Evolutionary conservation across 2,113 vertebrate genomes (phyloP), one percentile per base, ranked within the genome.

Genomic region (Megaleporinus macrocephalus): DNA sequence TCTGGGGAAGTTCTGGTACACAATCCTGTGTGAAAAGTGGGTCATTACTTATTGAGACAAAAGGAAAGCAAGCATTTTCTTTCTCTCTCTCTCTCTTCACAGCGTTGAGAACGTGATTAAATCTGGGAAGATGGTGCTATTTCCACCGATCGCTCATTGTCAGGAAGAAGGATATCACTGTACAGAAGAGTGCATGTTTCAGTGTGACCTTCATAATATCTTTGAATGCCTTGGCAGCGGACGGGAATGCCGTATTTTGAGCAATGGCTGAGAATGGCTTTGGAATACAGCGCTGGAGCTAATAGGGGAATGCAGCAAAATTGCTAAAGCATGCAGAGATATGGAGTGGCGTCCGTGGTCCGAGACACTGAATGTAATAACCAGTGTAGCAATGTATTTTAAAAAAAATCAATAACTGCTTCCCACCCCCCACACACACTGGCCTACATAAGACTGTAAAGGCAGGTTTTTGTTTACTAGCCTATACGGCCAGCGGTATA

Each of bases 401-500:
- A n/a, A n/a, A 44, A 44, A 44, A 65, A 65, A 65, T 65, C 62
- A 65, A 30, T 29, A 30, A 30, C 27, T 65, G 62, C 29, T 36
- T 33, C 4, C 18, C 36, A 5, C 11, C 26, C 36, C 11, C 11
- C 26, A 18, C 27, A 24, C n/a, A 75, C 16, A 5, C 7, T 26
- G 65, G 66, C 49, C 30, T 27, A 18, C 5, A 63, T 78, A 26
- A 41, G 53, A 41, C 33, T 41, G 15, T 57, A 70, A 4, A 20
- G 22, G 33, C 36, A n/a, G n/a, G 66, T 79, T 79, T 29, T 79
- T 57, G 33, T 70, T 59, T 70, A 69, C 66, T 79, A 20, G n/a
- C 76, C 65, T 22, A 24, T 57, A 29, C 22, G 59, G 30, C 16
- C 77, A 26, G 22, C 51, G 44, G 55, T 69, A 78, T 78, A 69